Conservation (phyloP, 2,113 vertebrate genomes). For the Pluvialis apricaria region DNA sequence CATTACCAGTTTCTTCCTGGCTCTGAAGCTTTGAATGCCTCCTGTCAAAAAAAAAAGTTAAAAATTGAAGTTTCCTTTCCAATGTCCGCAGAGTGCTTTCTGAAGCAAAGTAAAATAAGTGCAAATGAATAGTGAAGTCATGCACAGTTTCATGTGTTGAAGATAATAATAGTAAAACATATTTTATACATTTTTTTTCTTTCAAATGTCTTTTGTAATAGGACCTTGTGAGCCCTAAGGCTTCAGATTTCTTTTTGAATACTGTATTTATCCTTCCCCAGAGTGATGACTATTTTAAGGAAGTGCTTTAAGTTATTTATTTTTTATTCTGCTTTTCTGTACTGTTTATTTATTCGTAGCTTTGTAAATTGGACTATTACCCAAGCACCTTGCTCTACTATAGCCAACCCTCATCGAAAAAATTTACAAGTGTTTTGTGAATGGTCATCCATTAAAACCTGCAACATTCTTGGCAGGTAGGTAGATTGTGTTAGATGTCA, state of each 20-base stretch:
- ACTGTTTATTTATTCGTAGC: neutral
- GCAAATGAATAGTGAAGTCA: neutral
- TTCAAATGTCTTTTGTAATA: neutral
- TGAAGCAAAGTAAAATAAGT: neutral
- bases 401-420: neutral
- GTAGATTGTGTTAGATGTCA: neutral
- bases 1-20: neutral
- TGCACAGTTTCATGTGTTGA: neutral
- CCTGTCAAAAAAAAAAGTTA: neutral
- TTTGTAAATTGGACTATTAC: neutral
- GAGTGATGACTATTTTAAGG: neutral
- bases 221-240: neutral
- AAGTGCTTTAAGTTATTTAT: neutral
- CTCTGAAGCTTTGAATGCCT: neutral
- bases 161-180: neutral
- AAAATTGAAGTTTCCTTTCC: neutral
- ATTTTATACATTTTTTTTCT: neutral
- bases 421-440: neutral
- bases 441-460: neutral
- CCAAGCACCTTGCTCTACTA: neutral
- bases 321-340: neutral
- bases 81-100: neutral
- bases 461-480: neutral
- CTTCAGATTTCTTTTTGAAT: neutral
- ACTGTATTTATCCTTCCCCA: neutral